These are phyloP conservation scores for Leptopilina syphax DNA, from an alignment of 2,888 invertebrate species.

Conservation along the genomic window DNA sequence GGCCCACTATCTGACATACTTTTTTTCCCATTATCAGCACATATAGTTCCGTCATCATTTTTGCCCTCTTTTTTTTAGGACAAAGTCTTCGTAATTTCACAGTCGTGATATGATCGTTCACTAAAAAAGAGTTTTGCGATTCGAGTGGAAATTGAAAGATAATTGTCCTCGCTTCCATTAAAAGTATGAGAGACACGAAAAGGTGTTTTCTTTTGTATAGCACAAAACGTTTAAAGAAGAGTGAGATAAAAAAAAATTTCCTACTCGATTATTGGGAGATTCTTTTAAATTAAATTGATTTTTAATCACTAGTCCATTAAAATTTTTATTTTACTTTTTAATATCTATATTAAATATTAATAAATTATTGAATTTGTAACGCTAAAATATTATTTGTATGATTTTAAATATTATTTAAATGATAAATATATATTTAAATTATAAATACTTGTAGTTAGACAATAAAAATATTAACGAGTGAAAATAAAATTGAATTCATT, in stretches of 20 bases:
- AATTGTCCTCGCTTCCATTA: background rate
- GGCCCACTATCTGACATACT: too few relatives aligned
- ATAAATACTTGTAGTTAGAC: too few relatives aligned
- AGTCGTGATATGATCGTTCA: slow-evolving; percentile 10
- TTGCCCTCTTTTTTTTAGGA: background rate
- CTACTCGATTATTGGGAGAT: slow-evolving; percentile 52
- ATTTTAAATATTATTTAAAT: too few relatives aligned
- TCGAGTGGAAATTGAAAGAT: slow-evolving; percentile 27
- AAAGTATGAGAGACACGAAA: slow-evolving; percentile 13
- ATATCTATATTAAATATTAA: too few relatives aligned
- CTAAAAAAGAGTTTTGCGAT: slow-evolving; percentile 1
- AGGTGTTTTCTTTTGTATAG: background rate
- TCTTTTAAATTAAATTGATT: slow-evolving; percentile 19
- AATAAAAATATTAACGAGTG: too few relatives aligned
- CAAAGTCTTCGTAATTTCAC: slow-evolving; percentile 17
- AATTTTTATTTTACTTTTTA: too few relatives aligned
- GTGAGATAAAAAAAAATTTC: slow-evolving; percentile 67
- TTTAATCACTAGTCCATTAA: too few relatives aligned
- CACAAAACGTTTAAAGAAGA: slow-evolving; percentile 50
- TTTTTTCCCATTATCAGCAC: too few relatives aligned
- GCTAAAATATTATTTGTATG: too few relatives aligned
- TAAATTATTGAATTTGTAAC: too few relatives aligned
- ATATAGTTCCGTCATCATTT: background rate
- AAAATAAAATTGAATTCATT: too few relatives aligned
- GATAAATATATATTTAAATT: too few relatives aligned